Percentiles rank a stretch among this genome's conserved stretches.
phyloP scores from a whole-genome alignment of 2,113 vertebrate genomes.

The Rynchops niger region DNA sequence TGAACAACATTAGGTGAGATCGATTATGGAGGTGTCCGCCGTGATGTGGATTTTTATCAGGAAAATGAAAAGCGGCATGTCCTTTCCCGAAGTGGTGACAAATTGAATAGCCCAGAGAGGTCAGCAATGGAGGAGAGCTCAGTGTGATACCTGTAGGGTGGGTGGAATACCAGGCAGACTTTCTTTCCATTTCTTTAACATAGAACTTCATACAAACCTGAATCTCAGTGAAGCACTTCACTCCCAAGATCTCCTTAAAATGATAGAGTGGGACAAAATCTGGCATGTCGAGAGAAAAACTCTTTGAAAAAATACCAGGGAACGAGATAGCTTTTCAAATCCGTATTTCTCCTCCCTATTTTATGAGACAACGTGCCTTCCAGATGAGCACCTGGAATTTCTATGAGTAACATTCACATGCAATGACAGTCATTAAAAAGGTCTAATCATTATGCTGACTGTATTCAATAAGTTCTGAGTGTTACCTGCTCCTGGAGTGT shows the following conservation, averaged over 20 bases:
- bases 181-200: not conserved
- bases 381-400: not conserved
- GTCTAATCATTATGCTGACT: not conserved
- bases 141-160: not conserved
- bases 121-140: not conserved
- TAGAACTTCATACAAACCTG: not conserved
- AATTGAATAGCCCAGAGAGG: not conserved
- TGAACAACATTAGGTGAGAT: not conserved
- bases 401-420: not conserved
- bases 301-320: not conserved
- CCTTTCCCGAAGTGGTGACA: not conserved
- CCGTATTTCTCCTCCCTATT: not conserved
- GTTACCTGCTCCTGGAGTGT: constrained; percentile 10
- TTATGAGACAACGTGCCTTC: not conserved
- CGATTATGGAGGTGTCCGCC: not conserved
- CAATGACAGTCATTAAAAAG: not conserved
- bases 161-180: not conserved
- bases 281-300: not conserved
- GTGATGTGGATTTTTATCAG: not conserved
- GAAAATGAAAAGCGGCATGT: not conserved
- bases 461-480: not conserved
- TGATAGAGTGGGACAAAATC: not conserved
- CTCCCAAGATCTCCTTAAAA: not conserved
- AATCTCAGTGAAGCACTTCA: not conserved
- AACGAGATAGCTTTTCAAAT: not conserved